phyloP scores from a whole-genome alignment of 2,113 vertebrate genomes.

The Herpetotheres cachinnans region DNA sequence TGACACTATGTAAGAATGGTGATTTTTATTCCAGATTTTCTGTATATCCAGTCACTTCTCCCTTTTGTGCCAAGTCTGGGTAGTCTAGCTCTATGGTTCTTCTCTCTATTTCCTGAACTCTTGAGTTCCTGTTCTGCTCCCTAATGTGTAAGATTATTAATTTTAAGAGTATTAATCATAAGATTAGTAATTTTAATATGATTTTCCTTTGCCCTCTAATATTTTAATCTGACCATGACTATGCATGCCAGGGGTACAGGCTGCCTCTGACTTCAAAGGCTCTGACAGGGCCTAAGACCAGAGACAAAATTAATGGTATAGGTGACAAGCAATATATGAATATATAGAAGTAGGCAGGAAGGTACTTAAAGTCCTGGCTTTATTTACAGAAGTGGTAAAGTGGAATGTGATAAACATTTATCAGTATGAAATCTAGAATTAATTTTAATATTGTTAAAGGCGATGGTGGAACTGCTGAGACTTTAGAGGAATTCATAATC shows the following conservation, averaged over 20 bases:
- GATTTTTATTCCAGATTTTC: neutral
- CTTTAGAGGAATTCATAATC: neutral
- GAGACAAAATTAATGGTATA: neutral
- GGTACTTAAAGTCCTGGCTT: neutral
- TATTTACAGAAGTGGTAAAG: neutral
- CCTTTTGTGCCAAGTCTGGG: fast-evolving
- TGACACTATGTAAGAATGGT: neutral
- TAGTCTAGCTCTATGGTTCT: fast-evolving
- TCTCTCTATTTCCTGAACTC: neutral
- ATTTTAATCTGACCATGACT: neutral
- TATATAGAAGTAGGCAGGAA: neutral
- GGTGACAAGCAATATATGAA: neutral
- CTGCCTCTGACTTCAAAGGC: neutral
- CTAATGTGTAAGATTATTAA: neutral
- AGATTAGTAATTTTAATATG: neutral
- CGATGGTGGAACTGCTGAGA: neutral
- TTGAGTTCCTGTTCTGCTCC: neutral
- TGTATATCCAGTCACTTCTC: neutral
- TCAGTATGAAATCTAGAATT: neutral
- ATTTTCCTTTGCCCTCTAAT: neutral
- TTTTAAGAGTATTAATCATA: neutral
- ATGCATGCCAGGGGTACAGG: neutral
- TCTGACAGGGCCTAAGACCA: neutral
- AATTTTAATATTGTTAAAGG: neutral
- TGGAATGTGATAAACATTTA: neutral